Base-by-base conservation (phyloP, 1,140 invertebrate species). In the Linepithema humile region DNA sequence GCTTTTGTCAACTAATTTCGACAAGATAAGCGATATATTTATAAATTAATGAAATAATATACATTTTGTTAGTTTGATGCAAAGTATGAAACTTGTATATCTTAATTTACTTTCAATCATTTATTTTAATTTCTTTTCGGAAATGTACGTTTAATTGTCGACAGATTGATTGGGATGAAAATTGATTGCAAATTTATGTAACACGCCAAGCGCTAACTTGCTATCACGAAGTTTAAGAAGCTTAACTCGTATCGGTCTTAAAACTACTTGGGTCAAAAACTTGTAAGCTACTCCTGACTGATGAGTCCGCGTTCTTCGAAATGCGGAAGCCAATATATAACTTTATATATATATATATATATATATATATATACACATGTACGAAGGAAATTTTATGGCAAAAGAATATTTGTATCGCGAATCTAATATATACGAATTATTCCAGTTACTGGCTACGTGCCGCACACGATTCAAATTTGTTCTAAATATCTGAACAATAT, bases 171-270 rank as follows among this genome's bases (percentile, higher is more conserved):
- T 60, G 12, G 3, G n/a, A n/a, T 38, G n/a, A 32, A 75, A 62
- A 23, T 40, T 20, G 35, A 35, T 73, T 17, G 35, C 12, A 23
- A 12, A 78, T 78, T 78, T 67, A 78, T 38, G 26, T 29, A 59
- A 23, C n/a, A 43, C 3, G 35, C 20, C n/a, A 67, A 53, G 57
- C 6, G 12, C 7, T 35, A 23, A n/a, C 35, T n/a, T n/a, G 40
- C 1, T 29, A 45, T 45, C 38, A 35, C 9, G 12, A 40, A 69
- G 62, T 78, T 78, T 38, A 69, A 69, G 15, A 38, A 38, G 15
- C 38, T 53, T 69, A 78, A 65, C 45, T 69, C 20, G 15, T 53
- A 78, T 78, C 55, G 32, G 38, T 60, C 62, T 45, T 75, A 75
- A 60, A 62, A 75, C 45, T 69, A 38, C 62, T 17, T 40, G 2